phyloP scores from a whole-genome alignment of 2,113 vertebrate genomes.

The human region GRCh38 chr1:169612001-169612500 shows the following conservation, averaged over 20 bases:
- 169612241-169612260: slow-evolving; percentile 72
- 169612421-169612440: background rate
- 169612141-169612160: background rate
- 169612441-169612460: background rate
- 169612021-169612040: background rate
- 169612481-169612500: background rate
- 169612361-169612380: slow-evolving; percentile 14
- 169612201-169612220: slow-evolving; percentile 66
- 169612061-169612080: background rate
- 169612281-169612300: slow-evolving; percentile 80
- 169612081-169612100: background rate
- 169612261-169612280: slow-evolving; percentile 70
- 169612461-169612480: background rate
- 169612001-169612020: background rate
- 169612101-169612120: background rate
- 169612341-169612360: slow-evolving; percentile 72
- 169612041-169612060: background rate
- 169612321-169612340: slow-evolving; percentile 73
- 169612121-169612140: background rate
- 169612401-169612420: background rate
- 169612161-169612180: background rate
- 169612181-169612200: too few species aligned
- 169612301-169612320: slow-evolving; percentile 81
- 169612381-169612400: background rate
- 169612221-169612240: slow-evolving; percentile 78